These are phyloP conservation scores for Pardalotus punctatus DNA, from an alignment of 2,113 vertebrate genomes.

Conservation along the genomic window DNA sequence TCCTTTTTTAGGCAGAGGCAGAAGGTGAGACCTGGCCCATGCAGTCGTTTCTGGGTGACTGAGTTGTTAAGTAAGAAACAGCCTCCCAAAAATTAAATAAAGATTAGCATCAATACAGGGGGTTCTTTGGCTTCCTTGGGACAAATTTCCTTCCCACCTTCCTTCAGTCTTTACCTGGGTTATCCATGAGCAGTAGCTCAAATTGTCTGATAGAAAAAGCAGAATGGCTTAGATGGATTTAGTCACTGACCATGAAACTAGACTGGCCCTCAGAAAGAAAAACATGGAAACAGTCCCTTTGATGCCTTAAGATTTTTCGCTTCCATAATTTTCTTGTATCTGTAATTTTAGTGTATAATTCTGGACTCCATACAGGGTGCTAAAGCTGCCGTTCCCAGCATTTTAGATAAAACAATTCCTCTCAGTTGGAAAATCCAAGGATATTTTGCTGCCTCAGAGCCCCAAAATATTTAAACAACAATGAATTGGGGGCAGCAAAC, in stretches of 20 bases:
- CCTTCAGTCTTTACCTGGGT: neutral
- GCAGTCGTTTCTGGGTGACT: neutral
- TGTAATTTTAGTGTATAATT: too few relatives aligned
- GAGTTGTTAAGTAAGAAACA: neutral
- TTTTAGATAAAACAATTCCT: too few relatives aligned
- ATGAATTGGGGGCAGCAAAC: too few relatives aligned
- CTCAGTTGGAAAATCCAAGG: too few relatives aligned
- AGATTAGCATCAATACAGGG: neutral
- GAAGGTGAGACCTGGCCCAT: neutral
- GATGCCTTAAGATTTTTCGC: too few relatives aligned
- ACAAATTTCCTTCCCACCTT: neutral
- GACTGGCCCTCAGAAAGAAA: neutral
- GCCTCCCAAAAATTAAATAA: neutral
- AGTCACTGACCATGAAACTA: neutral
- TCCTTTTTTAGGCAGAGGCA: neutral
- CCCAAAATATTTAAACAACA: too few relatives aligned
- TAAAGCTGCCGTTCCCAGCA: too few relatives aligned
- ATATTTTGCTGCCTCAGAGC: too few relatives aligned
- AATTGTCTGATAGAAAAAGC: neutral
- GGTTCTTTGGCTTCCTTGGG: neutral
- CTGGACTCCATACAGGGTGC: too few relatives aligned
- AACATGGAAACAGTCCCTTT: neutral
- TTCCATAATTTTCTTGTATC: too few relatives aligned
- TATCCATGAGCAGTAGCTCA: neutral
- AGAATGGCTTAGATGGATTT: neutral